A percentile compares a stretch with the other conserved stretches of the same genome.
These are phyloP conservation scores for Odiellus spinosus DNA, from an alignment of 2,888 invertebrate genomes.

Conservation along the genomic window DNA sequence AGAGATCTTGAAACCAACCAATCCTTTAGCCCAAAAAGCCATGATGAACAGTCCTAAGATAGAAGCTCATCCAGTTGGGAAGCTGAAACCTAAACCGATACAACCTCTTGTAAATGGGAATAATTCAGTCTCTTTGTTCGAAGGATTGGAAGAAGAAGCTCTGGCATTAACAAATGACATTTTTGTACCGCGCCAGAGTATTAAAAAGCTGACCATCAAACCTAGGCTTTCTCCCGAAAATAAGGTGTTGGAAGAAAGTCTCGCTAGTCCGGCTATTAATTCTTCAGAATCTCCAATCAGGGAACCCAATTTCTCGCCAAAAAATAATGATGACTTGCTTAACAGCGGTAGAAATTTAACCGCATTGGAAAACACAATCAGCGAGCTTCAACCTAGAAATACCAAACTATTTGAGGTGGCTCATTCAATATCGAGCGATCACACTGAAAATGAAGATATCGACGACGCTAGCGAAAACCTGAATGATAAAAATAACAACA, in stretches of 20 bases:
- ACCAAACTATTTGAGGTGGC: too few relatives aligned
- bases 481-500: too few relatives aligned
- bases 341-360: too few relatives aligned
- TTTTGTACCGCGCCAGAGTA: constrained; percentile 35
- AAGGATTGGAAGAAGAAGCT: constrained; percentile 67
- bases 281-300: too few relatives aligned
- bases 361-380: too few relatives aligned
- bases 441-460: too few relatives aligned
- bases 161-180: constrained; percentile 29
- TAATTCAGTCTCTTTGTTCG: constrained; percentile 43
- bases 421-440: too few relatives aligned
- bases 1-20: constrained; percentile 44
- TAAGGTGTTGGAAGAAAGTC: background rate
- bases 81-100: constrained; percentile 42
- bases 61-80: constrained; percentile 37
- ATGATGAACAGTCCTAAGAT: constrained; percentile 40
- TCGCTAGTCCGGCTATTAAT: too few relatives aligned
- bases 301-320: too few relatives aligned
- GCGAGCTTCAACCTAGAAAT: too few relatives aligned
- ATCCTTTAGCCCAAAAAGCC: constrained; percentile 47
- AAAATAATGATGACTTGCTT: too few relatives aligned
- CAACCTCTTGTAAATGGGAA: constrained; percentile 22
- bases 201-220: constrained; percentile 57
- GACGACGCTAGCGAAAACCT: too few relatives aligned
- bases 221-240: constrained; percentile 25